phyloP scores from a whole-genome alignment of 2,888 invertebrate species.

The Callyntrura guangdongensis region DNA sequence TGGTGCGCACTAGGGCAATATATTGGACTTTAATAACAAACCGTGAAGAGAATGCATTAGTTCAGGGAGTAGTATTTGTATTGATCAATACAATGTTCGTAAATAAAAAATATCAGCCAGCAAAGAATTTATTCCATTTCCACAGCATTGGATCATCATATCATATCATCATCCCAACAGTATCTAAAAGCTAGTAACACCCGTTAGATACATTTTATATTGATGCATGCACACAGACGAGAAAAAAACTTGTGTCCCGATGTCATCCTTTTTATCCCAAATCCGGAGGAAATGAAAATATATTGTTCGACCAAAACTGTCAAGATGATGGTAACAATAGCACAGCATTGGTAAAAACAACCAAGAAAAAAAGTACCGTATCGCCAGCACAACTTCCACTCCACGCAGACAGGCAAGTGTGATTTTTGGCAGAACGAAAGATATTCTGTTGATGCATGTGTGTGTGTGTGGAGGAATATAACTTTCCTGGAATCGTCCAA shows the following conservation, averaged over 20 bases:
- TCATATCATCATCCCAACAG: slow-evolving; percentile 12
- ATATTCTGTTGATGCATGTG: slow-evolving; percentile 37
- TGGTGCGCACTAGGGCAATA: slow-evolving; percentile 22
- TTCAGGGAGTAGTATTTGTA: background rate
- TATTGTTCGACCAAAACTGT: slow-evolving; percentile 72
- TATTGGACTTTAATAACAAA: slow-evolving; percentile 16
- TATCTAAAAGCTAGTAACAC: background rate
- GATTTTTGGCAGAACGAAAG: slow-evolving; percentile 46
- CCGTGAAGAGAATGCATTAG: slow-evolving; percentile 45
- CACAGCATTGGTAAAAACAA: slow-evolving; percentile 8
- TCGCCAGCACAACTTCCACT: background rate
- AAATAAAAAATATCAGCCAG: background rate
- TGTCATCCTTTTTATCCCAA: slow-evolving; percentile 68
- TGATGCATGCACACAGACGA: background rate
- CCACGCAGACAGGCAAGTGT: slow-evolving; percentile 33
- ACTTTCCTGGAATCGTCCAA: slow-evolving; percentile 30
- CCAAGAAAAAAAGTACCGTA: background rate
- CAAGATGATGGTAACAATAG: slow-evolving; percentile 69
- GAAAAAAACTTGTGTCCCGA: slow-evolving; percentile 26
- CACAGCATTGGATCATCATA: slow-evolving; percentile 25
- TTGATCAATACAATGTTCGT: slow-evolving; percentile 30
- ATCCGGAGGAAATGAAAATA: slow-evolving; percentile 78
- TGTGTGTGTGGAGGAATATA: background rate
- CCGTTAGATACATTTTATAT: background rate
- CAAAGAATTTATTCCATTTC: background rate